These are phyloP conservation scores for Paratrypauchen microcephalus DNA, from an alignment of 2,797 vertebrate species.

Conservation along the genomic window DNA sequence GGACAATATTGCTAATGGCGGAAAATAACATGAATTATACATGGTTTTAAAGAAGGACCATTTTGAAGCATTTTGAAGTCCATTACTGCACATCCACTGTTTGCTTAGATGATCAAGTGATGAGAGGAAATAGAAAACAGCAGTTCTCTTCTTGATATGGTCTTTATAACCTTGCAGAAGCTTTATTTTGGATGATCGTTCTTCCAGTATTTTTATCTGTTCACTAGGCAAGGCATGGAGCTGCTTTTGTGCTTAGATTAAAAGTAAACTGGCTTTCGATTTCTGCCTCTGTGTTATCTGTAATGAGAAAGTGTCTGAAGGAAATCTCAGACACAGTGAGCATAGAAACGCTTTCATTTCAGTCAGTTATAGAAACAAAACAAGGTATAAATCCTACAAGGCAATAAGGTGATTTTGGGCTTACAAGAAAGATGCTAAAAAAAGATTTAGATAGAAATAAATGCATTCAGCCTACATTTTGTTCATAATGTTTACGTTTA, in stretches of 20 bases:
- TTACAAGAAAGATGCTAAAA: no score
- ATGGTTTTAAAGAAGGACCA: slow-evolving; percentile 40
- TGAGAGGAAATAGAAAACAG: background rate
- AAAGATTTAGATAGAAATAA: no score
- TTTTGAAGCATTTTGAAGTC: slow-evolving; percentile 31
- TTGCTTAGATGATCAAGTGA: background rate
- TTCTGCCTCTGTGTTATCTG: slow-evolving; percentile 1
- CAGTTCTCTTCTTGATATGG: background rate
- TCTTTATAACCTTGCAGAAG: slow-evolving; percentile 10
- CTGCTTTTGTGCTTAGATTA: background rate
- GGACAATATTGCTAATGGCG: slow-evolving; percentile 32
- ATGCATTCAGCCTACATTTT: no score
- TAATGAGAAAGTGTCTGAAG: slow-evolving; percentile 12
- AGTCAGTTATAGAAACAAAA: no score
- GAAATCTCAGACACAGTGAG: background rate
- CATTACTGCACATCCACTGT: slow-evolving; percentile 29
- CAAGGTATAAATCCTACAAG: no score
- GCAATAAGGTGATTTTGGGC: no score
- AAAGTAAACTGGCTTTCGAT: background rate
- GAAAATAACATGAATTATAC: slow-evolving; percentile 54
- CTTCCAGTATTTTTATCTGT: slow-evolving; percentile 12
- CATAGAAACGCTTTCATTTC: no score
- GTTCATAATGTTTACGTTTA: no score
- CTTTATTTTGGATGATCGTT: background rate
- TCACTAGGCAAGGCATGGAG: slow-evolving; percentile 10